A percentile compares a stretch with the other conserved stretches of the same genome.
These are phyloP conservation scores for Clamator glandarius DNA, from an alignment of 2,797 vertebrate genomes.

Conservation along the genomic window DNA sequence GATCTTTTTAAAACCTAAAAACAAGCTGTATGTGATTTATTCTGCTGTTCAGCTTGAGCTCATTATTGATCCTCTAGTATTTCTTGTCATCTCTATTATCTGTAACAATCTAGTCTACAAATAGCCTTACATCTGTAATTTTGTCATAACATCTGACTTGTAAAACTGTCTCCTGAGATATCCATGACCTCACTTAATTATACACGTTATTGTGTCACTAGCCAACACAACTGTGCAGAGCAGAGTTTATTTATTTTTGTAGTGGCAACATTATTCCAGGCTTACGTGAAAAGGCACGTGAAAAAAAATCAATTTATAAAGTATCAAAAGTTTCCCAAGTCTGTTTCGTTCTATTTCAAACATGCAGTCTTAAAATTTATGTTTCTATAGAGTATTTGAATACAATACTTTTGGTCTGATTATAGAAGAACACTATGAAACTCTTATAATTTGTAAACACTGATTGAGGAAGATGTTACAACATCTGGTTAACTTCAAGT, in stretches of 20 bases:
- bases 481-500: background rate
- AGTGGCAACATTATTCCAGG: background rate
- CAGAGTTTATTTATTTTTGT: background rate
- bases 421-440: background rate
- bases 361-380: background rate
- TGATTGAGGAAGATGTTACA: background rate
- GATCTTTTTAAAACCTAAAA: background rate
- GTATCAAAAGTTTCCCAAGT: background rate
- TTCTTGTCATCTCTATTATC: constrained; percentile 24
- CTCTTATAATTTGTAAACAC: background rate
- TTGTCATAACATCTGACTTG: background rate
- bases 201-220: background rate
- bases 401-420: background rate
- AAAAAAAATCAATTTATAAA: background rate
- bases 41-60: background rate
- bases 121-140: background rate
- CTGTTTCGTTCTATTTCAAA: background rate
- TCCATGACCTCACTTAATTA: background rate
- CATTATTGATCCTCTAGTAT: constrained; percentile 19
- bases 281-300: background rate
- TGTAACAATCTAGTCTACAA: background rate
- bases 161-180: background rate
- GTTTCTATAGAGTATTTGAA: background rate
- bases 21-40: background rate
- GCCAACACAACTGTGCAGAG: background rate